Conservation (phyloP, 2,113 vertebrate species). For the Grus americana region DNA sequence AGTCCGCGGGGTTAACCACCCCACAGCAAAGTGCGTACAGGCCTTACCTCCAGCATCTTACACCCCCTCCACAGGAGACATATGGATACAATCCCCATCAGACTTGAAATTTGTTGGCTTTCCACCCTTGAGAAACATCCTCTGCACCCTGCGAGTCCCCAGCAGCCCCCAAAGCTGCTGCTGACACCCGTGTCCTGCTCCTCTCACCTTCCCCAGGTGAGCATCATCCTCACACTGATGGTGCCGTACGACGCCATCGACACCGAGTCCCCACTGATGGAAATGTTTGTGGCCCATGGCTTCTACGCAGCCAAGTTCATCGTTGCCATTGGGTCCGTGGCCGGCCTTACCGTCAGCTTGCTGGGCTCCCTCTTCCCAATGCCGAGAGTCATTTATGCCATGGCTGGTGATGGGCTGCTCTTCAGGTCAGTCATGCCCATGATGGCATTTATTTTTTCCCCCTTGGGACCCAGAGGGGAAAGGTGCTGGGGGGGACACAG, state of each 20-base stretch:
- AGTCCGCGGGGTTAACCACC: neutral
- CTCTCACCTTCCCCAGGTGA: conserved; percentile 80
- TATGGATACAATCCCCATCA: neutral
- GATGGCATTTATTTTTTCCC: neutral
- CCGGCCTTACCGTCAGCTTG: conserved; percentile 91
- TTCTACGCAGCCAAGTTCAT: conserved; percentile 91
- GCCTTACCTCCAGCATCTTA: neutral
- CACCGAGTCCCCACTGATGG: conserved; percentile 93
- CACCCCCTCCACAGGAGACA: no score
- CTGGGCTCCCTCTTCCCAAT: conserved; percentile 96
- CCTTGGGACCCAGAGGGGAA: neutral
- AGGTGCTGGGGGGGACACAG: accelerated
- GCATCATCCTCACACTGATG: conserved; percentile 93
- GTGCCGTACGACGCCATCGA: conserved; percentile 93
- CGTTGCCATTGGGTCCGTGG: conserved; percentile 89
- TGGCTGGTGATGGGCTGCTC: conserved; percentile 93
- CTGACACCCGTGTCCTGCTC: neutral
- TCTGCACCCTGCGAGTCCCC: accelerated
- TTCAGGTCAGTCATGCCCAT: conserved; percentile 84
- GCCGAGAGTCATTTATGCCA: conserved; percentile 96
- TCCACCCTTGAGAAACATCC: neutral
- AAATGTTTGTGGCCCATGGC: conserved; percentile 93
- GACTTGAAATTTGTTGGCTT: neutral
- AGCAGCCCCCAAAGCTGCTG: neutral
- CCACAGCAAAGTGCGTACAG: neutral